Evolutionary conservation across 2,888 invertebrate genomes (phyloP), one percentile per base, ranked within the genome.

Genomic region (Barypeithes pellucidus): DNA sequence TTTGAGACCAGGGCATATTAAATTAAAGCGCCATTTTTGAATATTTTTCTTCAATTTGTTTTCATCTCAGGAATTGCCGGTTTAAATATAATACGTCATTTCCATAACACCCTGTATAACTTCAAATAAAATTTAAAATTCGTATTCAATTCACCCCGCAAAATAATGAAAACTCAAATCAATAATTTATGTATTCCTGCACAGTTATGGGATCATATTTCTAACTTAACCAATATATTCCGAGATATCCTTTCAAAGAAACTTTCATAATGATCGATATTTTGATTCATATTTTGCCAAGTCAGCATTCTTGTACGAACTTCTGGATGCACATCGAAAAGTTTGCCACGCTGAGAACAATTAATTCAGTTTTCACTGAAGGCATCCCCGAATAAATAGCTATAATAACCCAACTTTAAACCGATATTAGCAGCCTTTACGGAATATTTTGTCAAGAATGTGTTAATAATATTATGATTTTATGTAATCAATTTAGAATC

Each of bases 381-480:
- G 39, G 41, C 54, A 24, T 41, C 39, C 16, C 18, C 36, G 16
- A 52, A 66, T 66, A 54, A 67, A 67, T 67, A 67, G 54, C 22
- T 45, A 60, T 67, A 68, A 68, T 61, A 45, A 68, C 52, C 16
- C n/a, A 68, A 68, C 39, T 68, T 68, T 68, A 29, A 61, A 61
- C 20, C 18, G 52, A 22, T 61, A 36, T 61, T 20, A 36, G 9
- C 24, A 8, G 61, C 61, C 61, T 68, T 68, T 57, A 16, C 3
- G 22, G 61, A 50, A 68, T 39, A 50, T 68, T 45, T 61, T 61
- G 61, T 52, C 33, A 57, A 22, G 50, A 47, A 39, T 8, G 36
- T 11, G 8, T 3, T 11, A 36, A 11, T 36, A 36, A 2, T 3
- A 36, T 2, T 29, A 5, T 29, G 29, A 7, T 1, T 29, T 29